Evolutionary conservation across 2,888 invertebrate species (phyloP), one percentile per base, ranked within the genome.

Genomic region (Hypena proboscidalis): DNA sequence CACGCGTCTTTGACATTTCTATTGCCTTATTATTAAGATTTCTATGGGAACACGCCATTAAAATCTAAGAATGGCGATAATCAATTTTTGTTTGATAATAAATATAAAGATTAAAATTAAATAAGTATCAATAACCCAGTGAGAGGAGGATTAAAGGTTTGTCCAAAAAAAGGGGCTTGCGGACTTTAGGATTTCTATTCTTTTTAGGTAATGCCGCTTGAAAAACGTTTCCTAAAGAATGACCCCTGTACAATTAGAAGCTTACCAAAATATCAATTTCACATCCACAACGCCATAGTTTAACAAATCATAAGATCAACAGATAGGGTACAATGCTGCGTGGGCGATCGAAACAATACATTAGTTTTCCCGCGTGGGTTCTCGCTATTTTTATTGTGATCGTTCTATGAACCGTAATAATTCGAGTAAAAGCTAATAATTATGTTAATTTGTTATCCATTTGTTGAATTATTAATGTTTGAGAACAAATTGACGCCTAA

Each of bases 271-370:
- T n/a, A n/a, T n/a, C n/a, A n/a, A n/a, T n/a, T n/a, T n/a, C n/a
- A n/a, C n/a, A n/a, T n/a, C n/a, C n/a, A n/a, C n/a, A n/a, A n/a
- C n/a, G n/a, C n/a, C n/a, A n/a, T n/a, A n/a, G n/a, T n/a, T n/a
- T n/a, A n/a, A n/a, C 23, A 13, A 25, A 9, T 25, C 11, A 11
- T 25, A 6, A 25, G 25, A 25, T 25, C 25, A 5, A 10, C 11
- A 9, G 25, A 25, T 25, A 11, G 1, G 3, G n/a, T n/a, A 3
- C n/a, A n/a, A n/a, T n/a, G n/a, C n/a, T n/a, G 3, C 26, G 48
- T 48, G 32, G 43, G 48, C 35, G 35, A 17, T 57, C 22, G 19
- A 33, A 43, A 62, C 58, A 62, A 54, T 62, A 25, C 49, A 34
- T 31, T 29, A 32, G 34, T 47, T 58, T 58, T 44, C 49, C 38